Evolutionary conservation across 2,888 invertebrate genomes (phyloP).

Genomic region (Sisyra nigra): DNA sequence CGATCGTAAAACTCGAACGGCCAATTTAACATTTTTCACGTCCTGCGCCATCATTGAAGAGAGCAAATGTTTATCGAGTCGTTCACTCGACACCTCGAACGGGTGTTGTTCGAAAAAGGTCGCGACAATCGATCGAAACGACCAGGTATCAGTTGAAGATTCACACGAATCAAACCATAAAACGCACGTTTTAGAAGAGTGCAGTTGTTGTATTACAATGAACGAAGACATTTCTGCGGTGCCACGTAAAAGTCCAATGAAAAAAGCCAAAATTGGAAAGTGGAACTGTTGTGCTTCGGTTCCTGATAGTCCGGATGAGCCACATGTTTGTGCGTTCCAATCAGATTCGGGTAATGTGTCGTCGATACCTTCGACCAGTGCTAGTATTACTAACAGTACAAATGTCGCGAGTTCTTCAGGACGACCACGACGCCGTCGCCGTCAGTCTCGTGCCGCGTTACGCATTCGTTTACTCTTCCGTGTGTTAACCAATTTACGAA

Average conservation of each 20-base stretch:
- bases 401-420: no score
- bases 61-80: constrained; percentile 22
- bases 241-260: constrained; percentile 6
- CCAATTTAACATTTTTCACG: background rate
- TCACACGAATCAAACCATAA: constrained; percentile 13
- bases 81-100: constrained; percentile 12
- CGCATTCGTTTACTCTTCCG: constrained; percentile 24
- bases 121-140: constrained; percentile 15
- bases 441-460: constrained; percentile 9
- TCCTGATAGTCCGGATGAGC: constrained; percentile 40
- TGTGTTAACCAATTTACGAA: constrained; percentile 20
- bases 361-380: constrained; percentile 27
- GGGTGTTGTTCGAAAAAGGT: constrained; percentile 7
- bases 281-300: constrained; percentile 42
- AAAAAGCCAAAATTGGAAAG: constrained; percentile 26
- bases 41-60: constrained; percentile 36
- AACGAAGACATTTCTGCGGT: constrained; percentile 11
- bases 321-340: constrained; percentile 12
- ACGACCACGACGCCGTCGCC: constrained; percentile 7
- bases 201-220: constrained; percentile 14
- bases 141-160: constrained; percentile 3
- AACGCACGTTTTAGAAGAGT: constrained; percentile 13
- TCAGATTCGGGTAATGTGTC: constrained; percentile 11
- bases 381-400: constrained; percentile 9
- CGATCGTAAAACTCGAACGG: constrained; percentile 17